phyloP scores from a whole-genome alignment of 2,888 invertebrate genomes.

The Ochropleura plecta region DNA sequence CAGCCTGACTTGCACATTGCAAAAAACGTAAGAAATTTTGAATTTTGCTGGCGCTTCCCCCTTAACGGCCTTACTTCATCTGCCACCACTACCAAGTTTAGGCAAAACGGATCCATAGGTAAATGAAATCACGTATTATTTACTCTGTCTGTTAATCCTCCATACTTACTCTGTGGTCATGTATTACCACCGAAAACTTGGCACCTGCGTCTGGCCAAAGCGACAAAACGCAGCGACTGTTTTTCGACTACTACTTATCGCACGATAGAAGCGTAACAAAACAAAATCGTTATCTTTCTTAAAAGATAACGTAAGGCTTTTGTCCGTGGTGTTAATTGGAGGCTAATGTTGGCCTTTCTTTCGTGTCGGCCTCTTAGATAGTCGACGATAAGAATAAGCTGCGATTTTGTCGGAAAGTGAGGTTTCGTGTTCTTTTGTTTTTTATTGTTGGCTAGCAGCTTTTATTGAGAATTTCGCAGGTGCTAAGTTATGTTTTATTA shows the following conservation, averaged over 20 bases:
- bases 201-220: conserved; percentile 81
- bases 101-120: background rate
- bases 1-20: too few species aligned
- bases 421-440: conserved; percentile 47
- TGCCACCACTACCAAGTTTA: background rate
- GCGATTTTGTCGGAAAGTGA: conserved; percentile 58
- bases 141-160: background rate
- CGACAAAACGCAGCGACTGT: conserved; percentile 76
- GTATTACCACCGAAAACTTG: conserved; percentile 52
- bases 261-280: conserved; percentile 78
- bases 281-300: conserved; percentile 78
- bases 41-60: too few species aligned
- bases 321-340: conserved; percentile 82
- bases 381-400: conserved; percentile 69
- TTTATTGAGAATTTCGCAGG: conserved; percentile 43
- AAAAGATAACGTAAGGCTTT: conserved; percentile 74
- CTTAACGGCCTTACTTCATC: background rate
- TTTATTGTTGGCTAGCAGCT: conserved; percentile 6
- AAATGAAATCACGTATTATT: background rate
- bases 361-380: conserved; percentile 67
- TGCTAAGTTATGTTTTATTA: conserved; percentile 30
- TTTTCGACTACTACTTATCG: conserved; percentile 70
- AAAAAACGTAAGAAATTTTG: too few species aligned
- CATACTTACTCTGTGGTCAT: conserved; percentile 64
- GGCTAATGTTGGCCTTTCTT: conserved; percentile 73